Percentiles rank a stretch among this genome's conserved stretches.
These are phyloP conservation scores for Gymnocypris eckloni DNA, from an alignment of 2,797 vertebrate genomes.

Conservation along the genomic window DNA sequence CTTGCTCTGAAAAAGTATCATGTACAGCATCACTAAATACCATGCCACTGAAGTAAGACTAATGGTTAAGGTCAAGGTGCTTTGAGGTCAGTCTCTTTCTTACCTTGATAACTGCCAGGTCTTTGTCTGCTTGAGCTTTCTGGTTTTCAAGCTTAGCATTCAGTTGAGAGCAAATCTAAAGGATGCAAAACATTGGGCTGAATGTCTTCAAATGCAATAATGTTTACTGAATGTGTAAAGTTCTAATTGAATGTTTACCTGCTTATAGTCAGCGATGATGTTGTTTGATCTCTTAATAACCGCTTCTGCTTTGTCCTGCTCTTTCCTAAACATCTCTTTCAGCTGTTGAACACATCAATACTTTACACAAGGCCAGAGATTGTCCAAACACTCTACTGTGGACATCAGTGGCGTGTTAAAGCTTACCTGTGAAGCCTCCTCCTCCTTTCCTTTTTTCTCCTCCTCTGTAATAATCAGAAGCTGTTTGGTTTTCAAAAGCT, in stretches of 20 bases:
- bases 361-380: background rate
- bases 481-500: slow-evolving; percentile 84
- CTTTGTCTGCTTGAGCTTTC: slow-evolving; percentile 82
- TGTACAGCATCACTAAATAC: background rate
- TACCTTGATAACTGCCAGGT: slow-evolving; percentile 88
- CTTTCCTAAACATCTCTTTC: slow-evolving; percentile 89
- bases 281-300: slow-evolving; percentile 87
- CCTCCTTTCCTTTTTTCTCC: slow-evolving; percentile 84
- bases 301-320: slow-evolving; percentile 88
- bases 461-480: slow-evolving; percentile 85
- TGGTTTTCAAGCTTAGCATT: slow-evolving; percentile 87
- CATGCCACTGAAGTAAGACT: background rate
- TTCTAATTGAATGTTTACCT: slow-evolving; percentile 75
- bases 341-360: slow-evolving; percentile 73
- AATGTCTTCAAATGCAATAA: background rate
- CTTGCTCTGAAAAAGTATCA: slow-evolving; percentile 36
- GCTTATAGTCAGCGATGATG: slow-evolving; percentile 93
- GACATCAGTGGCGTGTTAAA: slow-evolving; percentile 29
- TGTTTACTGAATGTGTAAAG: background rate
- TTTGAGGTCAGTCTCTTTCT: slow-evolving; percentile 42
- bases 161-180: slow-evolving; percentile 92
- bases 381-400: background rate
- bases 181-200: slow-evolving; percentile 30
- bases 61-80: background rate
- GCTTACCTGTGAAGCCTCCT: slow-evolving; percentile 78